Evolutionary conservation across 1,140 invertebrate genomes (phyloP), one percentile per base, ranked within the genome.

Genomic region (Hyles euphorbiae): DNA sequence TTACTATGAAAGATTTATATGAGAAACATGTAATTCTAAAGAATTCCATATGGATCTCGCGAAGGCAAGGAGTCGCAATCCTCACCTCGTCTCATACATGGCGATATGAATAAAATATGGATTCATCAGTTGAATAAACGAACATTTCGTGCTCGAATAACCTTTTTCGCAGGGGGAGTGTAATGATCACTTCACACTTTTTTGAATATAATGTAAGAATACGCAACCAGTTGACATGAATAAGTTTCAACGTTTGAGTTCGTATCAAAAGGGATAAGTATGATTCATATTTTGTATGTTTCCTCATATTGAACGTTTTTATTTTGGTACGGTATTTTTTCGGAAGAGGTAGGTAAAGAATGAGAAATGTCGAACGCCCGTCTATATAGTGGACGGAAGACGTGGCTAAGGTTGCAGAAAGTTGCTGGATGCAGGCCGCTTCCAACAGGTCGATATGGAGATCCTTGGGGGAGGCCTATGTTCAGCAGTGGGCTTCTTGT

Each of bases 91-190:
- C 72, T 72, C 57, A 66, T 72, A 73, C 66, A 63, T 60, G 63
- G 60, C 61, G 64, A 64, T 76, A 78, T 81, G 78, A 81, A 81
- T 81, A 81, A 81, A 76, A 81, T 74, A 78, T 78, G 67, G 65
- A 68, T 71, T 81, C 78, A 81, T 78, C 76, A 77, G 70, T 70
- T 67, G 67, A 78, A 75, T 68, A 73, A 77, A 76, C 67, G 72
- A 74, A 76, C 67, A 68, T 68, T 70, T 65, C 63, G 60, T 66
- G 61, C 62, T 62, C 61, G 63, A 70, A 70, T 70, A 65, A 67
- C 61, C 46, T 56, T 63, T 53, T 64, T 74, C 68, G 60, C 58
- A 60, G 53, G 56, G 51, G 52, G 57, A 63, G 60, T 61, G 60
- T 65, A 65, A 68, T 68, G 61, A 66, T 60, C 70, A 67, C 61